A percentile compares a stretch with the other conserved stretches of the same genome.
These are phyloP conservation scores for Aphelenchoides besseyi DNA, from an alignment of 1,140 invertebrate genomes.

Conservation along the genomic window DNA sequence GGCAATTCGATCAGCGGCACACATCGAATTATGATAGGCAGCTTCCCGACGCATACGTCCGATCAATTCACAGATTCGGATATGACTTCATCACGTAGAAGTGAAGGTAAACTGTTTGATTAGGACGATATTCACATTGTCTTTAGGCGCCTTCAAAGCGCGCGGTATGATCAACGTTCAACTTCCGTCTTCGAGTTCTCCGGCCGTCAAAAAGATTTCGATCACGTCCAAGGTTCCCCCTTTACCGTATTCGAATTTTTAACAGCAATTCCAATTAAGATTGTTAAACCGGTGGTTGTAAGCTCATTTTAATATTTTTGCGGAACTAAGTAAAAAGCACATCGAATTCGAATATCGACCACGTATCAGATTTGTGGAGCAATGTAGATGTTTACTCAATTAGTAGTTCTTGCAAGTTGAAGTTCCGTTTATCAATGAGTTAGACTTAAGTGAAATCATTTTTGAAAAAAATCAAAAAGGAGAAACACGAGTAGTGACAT, in stretches of 20 bases:
- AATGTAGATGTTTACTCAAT: no score
- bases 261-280: background rate
- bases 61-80: background rate
- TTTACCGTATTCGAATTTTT: background rate
- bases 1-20: background rate
- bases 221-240: background rate
- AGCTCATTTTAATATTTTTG: background rate
- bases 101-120: no score
- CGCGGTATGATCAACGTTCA: constrained; percentile 7
- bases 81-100: no score
- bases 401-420: no score
- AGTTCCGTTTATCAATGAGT: no score
- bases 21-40: background rate
- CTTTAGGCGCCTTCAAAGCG: constrained; percentile 12
- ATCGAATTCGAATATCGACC: no score
- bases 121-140: no score
- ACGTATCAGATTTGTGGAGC: no score
- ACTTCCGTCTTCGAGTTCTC: background rate
- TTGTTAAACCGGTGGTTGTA: background rate
- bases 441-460: no score
- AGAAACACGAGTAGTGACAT: no score
- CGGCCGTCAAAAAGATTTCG: constrained; percentile 11
- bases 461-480: no score
- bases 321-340: background rate
- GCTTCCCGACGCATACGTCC: background rate